Evolutionary conservation across 2,113 vertebrate species (phyloP).

Genomic region (Scartelaos histophorus): DNA sequence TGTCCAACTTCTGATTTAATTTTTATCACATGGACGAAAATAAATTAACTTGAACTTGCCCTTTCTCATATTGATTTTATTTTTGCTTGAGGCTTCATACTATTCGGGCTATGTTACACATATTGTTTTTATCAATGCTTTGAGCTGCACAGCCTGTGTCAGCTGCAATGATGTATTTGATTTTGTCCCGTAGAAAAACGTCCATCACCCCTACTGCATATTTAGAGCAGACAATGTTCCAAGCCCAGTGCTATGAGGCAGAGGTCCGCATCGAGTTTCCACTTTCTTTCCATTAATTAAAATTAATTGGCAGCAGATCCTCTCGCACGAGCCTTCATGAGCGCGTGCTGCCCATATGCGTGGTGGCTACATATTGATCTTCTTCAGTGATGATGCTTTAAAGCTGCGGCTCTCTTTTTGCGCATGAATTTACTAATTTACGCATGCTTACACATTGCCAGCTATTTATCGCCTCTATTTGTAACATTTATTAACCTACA

Average conservation of each 20-base stretch:
- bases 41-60: neutral
- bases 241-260: conserved; percentile 58
- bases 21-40: neutral
- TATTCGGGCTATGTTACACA: neutral
- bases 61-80: neutral
- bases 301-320: conserved; percentile 75
- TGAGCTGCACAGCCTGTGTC: neutral
- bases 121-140: neutral
- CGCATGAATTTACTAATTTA: neutral
- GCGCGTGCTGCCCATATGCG: conserved; percentile 64
- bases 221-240: conserved; percentile 62
- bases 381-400: conserved; percentile 44
- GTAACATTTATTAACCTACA: neutral
- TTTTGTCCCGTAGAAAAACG: conserved; percentile 43
- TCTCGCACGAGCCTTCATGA: conserved; percentile 51
- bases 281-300: conserved; percentile 77
- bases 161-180: conserved; percentile 39
- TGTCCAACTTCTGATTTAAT: neutral
- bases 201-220: conserved; percentile 55
- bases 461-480: neutral
- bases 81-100: neutral
- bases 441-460: neutral
- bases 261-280: conserved; percentile 70
- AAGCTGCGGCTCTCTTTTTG: neutral
- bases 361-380: conserved; percentile 64